Conservation (phyloP, 2,113 vertebrate genomes). For the Upupa epops region DNA sequence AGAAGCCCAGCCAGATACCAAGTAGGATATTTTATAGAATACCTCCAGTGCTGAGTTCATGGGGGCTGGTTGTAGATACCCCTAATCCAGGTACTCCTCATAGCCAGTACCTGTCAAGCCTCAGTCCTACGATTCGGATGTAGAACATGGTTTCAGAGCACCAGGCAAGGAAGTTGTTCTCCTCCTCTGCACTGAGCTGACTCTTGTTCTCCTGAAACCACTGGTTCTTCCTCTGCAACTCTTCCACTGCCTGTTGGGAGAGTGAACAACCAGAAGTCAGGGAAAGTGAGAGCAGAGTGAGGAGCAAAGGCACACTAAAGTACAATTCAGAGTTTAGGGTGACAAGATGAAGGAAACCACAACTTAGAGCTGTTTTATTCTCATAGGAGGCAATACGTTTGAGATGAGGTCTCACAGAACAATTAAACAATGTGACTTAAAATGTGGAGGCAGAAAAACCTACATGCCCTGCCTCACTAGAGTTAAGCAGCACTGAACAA, state of each 20-base stretch:
- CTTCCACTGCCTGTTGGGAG: constrained; percentile 72
- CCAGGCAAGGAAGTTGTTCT: constrained; percentile 66
- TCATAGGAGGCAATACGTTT: neutral
- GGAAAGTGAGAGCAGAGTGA: neutral
- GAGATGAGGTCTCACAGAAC: neutral
- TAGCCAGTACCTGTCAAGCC: constrained; percentile 72
- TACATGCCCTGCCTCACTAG: neutral
- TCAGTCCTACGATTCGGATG: constrained; percentile 67
- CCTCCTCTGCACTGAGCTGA: constrained; percentile 60
- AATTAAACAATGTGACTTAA: neutral
- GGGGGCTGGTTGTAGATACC: neutral
- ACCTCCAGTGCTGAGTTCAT: neutral
- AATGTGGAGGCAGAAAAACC: neutral
- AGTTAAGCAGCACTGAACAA: neutral
- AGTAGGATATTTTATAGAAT: neutral
- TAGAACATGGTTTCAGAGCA: constrained; percentile 76
- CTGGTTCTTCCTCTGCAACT: constrained; percentile 77
- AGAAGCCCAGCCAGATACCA: neutral
- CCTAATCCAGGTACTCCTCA: neutral
- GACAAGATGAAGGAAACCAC: neutral
- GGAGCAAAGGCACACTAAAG: neutral
- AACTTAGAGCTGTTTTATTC: neutral
- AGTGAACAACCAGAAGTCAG: neutral
- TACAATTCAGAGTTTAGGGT: neutral
- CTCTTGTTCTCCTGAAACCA: constrained; percentile 79